A percentile compares a stretch with the other conserved stretches of the same genome.
Conservation (phyloP, 2,888 invertebrate species). For the Dicyrtoma fusca region DNA sequence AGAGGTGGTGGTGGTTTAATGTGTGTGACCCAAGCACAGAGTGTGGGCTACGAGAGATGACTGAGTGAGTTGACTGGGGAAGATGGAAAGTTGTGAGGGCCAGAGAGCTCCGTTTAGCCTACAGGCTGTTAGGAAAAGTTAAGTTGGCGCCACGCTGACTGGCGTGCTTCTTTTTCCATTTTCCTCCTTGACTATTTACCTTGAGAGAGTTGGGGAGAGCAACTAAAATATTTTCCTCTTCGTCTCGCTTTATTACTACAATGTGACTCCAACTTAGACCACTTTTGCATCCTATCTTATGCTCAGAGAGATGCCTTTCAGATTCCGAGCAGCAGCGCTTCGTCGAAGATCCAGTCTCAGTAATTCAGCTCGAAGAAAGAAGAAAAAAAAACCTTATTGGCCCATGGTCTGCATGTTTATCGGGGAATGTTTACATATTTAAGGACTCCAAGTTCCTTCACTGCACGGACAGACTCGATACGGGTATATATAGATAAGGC, state of each 20-base stretch:
- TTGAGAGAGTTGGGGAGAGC: slow-evolving; percentile 9
- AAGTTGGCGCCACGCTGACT: slow-evolving; percentile 38
- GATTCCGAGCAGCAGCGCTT: too few species aligned
- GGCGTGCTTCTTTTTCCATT: slow-evolving; percentile 6
- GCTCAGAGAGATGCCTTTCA: not conserved
- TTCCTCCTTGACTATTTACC: slow-evolving; percentile 22
- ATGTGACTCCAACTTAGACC: not conserved
- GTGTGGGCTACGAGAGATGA: slow-evolving; percentile 7
- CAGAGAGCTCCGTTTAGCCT: slow-evolving; percentile 6
- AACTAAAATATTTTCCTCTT: slow-evolving; percentile 23
- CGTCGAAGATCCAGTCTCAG: too few species aligned
- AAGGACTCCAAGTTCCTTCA: too few species aligned
- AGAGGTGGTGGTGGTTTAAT: not conserved
- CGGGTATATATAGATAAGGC: too few species aligned
- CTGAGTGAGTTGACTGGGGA: too few species aligned
- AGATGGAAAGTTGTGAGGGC: slow-evolving; percentile 30
- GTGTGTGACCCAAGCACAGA: slow-evolving; percentile 22
- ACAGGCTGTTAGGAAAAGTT: slow-evolving; percentile 25
- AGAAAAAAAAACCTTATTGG: too few species aligned
- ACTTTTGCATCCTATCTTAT: slow-evolving; percentile 3
- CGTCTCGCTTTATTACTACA: slow-evolving; percentile 9
- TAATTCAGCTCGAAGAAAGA: too few species aligned
- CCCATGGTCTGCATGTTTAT: too few species aligned
- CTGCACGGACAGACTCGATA: too few species aligned
- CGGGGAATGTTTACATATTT: too few species aligned